These are phyloP conservation scores for Leptodactylus fuscus DNA, from an alignment of 2,113 vertebrate species.

Conservation along the genomic window DNA sequence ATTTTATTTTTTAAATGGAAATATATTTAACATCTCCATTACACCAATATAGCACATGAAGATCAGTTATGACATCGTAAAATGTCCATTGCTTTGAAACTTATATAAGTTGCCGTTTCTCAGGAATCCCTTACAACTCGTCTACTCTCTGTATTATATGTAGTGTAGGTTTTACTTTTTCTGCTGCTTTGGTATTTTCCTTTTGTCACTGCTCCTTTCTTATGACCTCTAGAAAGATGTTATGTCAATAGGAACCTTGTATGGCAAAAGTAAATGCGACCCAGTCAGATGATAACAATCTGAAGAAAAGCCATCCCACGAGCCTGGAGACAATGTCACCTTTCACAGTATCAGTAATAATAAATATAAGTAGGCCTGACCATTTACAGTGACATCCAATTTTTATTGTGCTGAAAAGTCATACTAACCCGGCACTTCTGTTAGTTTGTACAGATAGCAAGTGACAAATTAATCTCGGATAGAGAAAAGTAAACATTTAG, in stretches of 20 bases:
- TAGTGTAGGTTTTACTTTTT: not conserved
- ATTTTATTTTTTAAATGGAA: too few relatives aligned
- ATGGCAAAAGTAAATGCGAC: constrained; percentile 24
- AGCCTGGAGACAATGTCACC: constrained; percentile 33
- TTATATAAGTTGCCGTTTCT: not conserved
- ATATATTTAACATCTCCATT: too few relatives aligned
- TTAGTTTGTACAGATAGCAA: constrained; percentile 39
- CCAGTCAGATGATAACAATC: constrained; percentile 34
- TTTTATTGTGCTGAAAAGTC: constrained; percentile 39
- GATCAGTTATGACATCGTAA: too few relatives aligned
- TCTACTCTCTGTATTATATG: not conserved
- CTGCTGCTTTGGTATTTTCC: not conserved
- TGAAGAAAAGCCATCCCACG: constrained; percentile 27
- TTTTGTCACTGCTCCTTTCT: not conserved
- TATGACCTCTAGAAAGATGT: constrained; percentile 23
- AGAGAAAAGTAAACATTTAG: constrained; percentile 35
- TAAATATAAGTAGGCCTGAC: constrained; percentile 40
- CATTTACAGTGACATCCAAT: constrained; percentile 40
- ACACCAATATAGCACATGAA: too few relatives aligned
- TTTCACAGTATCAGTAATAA: constrained; percentile 40
- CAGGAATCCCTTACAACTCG: not conserved
- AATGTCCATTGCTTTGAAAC: too few relatives aligned
- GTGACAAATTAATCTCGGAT: constrained; percentile 38
- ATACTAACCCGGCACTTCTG: constrained; percentile 10
- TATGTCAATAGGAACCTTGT: constrained; percentile 40